Evolutionary conservation across 2,888 invertebrate genomes (phyloP).

Genomic region (Heliconius sara): DNA sequence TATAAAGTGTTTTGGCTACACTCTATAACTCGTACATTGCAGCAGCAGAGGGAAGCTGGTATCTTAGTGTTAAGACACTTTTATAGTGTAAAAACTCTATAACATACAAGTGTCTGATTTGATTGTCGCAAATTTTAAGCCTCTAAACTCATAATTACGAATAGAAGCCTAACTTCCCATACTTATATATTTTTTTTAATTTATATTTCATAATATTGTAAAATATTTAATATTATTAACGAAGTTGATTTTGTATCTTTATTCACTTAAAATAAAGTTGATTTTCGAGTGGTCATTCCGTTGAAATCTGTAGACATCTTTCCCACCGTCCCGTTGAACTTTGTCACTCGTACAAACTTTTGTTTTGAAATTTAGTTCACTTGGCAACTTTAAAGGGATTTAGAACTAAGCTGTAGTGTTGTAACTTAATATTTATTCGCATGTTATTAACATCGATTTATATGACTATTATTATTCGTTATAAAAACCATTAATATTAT

Average conservation of each 20-base stretch:
- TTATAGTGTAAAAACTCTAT: too few species aligned
- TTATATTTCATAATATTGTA: not conserved
- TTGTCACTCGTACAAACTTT: slow-evolving; percentile 28
- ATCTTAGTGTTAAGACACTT: not conserved
- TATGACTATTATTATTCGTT: not conserved
- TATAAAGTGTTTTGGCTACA: too few species aligned
- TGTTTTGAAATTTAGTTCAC: slow-evolving; percentile 29
- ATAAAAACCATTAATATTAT: not conserved
- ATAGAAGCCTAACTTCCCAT: not conserved
- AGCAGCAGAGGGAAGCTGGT: too few species aligned
- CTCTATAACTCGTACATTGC: too few species aligned
- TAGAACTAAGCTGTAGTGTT: not conserved
- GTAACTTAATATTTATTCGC: not conserved
- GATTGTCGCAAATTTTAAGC: not conserved
- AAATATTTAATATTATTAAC: not conserved
- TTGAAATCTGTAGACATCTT: slow-evolving; percentile 3
- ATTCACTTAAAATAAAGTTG: not conserved
- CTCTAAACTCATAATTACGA: not conserved
- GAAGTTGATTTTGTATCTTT: not conserved
- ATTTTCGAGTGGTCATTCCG: not conserved
- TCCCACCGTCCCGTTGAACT: slow-evolving; percentile 27
- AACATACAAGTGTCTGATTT: too few species aligned
- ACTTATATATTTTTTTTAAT: slow-evolving; percentile 1
- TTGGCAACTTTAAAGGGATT: not conserved
- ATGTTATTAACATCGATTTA: not conserved